phyloP scores from a whole-genome alignment of 1,140 invertebrate genomes.

The Hylyphantes graminicola region DNA sequence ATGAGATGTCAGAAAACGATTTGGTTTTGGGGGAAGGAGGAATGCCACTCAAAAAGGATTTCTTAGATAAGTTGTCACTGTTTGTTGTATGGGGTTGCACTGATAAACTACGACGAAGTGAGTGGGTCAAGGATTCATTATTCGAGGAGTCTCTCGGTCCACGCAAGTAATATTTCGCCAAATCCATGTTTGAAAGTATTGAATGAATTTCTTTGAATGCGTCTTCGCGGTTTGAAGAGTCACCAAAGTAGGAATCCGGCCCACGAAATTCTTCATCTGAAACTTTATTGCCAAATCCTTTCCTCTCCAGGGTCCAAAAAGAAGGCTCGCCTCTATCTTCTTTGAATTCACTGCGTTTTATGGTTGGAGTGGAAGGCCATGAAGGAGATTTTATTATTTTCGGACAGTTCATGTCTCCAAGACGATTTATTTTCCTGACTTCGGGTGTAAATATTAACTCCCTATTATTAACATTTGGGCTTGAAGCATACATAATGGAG shows the following conservation, averaged over 20 bases:
- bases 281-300: neutral
- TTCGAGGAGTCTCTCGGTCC: neutral
- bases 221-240: neutral
- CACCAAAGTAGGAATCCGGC: neutral
- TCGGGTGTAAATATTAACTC: constrained; percentile 36
- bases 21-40: constrained; percentile 39
- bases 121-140: neutral
- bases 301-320: constrained; percentile 18
- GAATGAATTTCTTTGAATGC: constrained; percentile 30
- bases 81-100: constrained; percentile 23
- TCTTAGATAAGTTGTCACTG: neutral
- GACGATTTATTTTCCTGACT: constrained; percentile 27
- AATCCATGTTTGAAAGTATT: constrained; percentile 27
- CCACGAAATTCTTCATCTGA: neutral
- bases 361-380: constrained; percentile 38
- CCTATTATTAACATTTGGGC: constrained; percentile 14
- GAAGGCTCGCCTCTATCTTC: neutral
- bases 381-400: constrained; percentile 50
- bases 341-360: neutral
- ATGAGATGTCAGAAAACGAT: neutral
- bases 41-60: constrained; percentile 36
- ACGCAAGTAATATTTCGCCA: constrained; percentile 36
- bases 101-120: constrained; percentile 8
- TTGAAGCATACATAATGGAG: neutral
- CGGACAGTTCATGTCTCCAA: constrained; percentile 8